Evolutionary conservation across 2,797 vertebrate species (phyloP), one percentile per base, ranked within the genome.

Genomic region (Enteromius viviparus): DNA sequence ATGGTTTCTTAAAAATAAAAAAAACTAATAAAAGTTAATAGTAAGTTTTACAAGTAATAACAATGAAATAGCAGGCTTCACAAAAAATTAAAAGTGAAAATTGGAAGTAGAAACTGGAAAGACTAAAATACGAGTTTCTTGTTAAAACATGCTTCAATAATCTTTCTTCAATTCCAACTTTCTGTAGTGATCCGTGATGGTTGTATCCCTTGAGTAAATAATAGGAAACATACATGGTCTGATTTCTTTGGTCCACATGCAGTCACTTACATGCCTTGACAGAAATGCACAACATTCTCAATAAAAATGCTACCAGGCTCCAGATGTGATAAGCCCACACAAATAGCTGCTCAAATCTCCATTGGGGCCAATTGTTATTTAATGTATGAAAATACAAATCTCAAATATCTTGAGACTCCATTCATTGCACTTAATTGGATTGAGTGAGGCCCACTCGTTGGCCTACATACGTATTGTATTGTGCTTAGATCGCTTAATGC

Each of bases 381-480:
- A 84, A 85, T 82, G 64, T 84, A 84, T 83, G 83, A 88, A 81
- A 80, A 91, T 89, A 92, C 82, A 58, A 90, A 87, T 89, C 85
- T 88, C 90, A 85, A 89, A 93, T 86, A 92, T 86, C 90, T 88
- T 89, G 89, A 90, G 89, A 90, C 87, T 86, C 87, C 87, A 91
- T 93, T 86, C 90, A 92, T 92, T 92, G 89, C 64, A 55, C 87
- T 90, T 94, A 94, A 95, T 95, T 93, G 93, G 93, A 94, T 94
- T 94, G 88, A 92, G 89, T 58, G 45, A 87, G 87, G 91, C 92
- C 93, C 92, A 91, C 93, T 93, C 92, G 87, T 89, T 93, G 93
- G 91, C 93, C 93, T 91, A 92, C 91, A 92, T 94, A 89, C 87
- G 83, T 92, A 90, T 94, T 92, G 91, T 91, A 92, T 91, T 87